Percentiles rank a stretch among this genome's conserved stretches.
phyloP scores from a whole-genome alignment of 2,797 vertebrate species.

The Mareca penelope region DNA sequence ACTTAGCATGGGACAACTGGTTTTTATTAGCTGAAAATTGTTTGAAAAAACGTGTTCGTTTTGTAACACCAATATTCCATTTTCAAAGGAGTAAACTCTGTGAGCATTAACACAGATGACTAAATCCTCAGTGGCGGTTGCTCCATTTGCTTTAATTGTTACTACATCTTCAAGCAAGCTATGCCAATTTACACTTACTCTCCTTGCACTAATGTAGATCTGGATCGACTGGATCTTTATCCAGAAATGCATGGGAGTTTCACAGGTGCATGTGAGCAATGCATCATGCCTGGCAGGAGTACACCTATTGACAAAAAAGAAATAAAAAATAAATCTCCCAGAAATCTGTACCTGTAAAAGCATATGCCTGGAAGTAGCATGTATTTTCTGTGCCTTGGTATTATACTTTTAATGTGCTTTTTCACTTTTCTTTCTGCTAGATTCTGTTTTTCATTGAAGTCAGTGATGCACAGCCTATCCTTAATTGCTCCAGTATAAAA shows the following conservation, averaged over 20 bases:
- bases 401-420: constrained; percentile 36
- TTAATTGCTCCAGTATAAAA: constrained; percentile 6
- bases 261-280: not conserved
- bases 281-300: not conserved
- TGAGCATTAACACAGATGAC: not conserved
- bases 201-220: not conserved
- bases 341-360: constrained; percentile 37
- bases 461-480: not conserved
- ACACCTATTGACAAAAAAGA: not conserved
- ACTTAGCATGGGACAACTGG: not conserved
- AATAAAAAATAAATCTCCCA: not conserved
- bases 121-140: not conserved
- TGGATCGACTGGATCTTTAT: not conserved
- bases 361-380: constrained; percentile 50
- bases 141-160: not conserved
- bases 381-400: constrained; percentile 47
- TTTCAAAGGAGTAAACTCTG: not conserved
- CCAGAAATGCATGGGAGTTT: not conserved
- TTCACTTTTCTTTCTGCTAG: not conserved
- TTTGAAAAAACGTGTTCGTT: not conserved
- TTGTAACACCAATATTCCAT: not conserved
- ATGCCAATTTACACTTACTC: not conserved
- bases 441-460: constrained; percentile 54
- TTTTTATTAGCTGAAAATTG: not conserved
- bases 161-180: not conserved